Evolutionary conservation across 2,113 vertebrate genomes (phyloP), one percentile per base, ranked within the genome.

Genomic region (Lepisosteus osseus): DNA sequence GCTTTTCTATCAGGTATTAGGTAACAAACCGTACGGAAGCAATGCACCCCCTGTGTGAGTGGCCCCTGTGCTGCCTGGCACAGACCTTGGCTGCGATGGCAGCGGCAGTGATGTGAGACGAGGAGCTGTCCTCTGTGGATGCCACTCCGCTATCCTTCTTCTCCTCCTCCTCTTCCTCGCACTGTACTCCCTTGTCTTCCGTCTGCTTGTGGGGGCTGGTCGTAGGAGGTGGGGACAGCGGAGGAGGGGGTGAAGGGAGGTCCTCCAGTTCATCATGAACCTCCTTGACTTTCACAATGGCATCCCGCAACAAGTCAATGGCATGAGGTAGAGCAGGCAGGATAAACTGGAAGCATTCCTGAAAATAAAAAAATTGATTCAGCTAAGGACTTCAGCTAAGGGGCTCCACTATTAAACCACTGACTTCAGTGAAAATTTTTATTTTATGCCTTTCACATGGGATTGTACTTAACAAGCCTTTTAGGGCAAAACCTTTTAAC

Each of bases 271-370:
- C 96, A 71, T 96, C 92, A 0, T 99, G 97, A 2, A 96, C 95
- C 82, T 95, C 94, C 87, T 98, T 99, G 66, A 99, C 92, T 89
- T 94, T 93, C 79, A 99, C 96, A 67, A 93, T 89, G 75, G 97
- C 97, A 78, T 99, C 97, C 11, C 96, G 94, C 90, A 99, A 91
- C 83, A 99, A 94, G 84, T 99, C 97, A 69, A 99, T 95, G 87
- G 97, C 97, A 0, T 99, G 97, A 84, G 97, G 97, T 90, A 99
- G 94, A 82, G 97, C 97, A 74, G 97, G 97, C 89, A 99, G 91
- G 90, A 99, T 97, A 89, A 99, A 99, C 89, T 99, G 97, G 90
- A 99, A 99, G 87, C 97, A 99, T 95, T 99, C 97, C 97, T 99
- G 83, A 5, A 71, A 76, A 68, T 45, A 84, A 78, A 67, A 47